Percentiles rank a stretch among this genome's conserved stretches.
Evolutionary conservation across 2,888 invertebrate genomes (phyloP).

Genomic region (Drosophila setosimentum): DNA sequence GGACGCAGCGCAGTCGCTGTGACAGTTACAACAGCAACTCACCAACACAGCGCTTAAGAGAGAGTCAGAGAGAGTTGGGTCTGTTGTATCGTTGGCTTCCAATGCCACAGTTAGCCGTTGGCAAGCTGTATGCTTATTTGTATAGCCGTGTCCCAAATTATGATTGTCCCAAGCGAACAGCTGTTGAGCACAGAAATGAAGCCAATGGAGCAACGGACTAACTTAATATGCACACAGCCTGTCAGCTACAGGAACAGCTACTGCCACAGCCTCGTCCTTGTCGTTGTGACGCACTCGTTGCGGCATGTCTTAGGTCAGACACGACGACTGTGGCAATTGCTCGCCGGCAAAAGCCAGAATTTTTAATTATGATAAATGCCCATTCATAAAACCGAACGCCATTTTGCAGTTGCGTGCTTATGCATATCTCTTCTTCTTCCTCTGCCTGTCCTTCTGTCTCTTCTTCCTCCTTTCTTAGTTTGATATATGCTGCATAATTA

Average conservation of each 20-base stretch:
- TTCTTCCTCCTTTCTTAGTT: background rate
- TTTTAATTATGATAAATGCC: conserved; percentile 81
- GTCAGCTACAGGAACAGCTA: conserved; percentile 14
- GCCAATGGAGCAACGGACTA: conserved; percentile 58
- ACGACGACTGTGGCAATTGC: conserved; percentile 40
- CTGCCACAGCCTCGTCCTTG: conserved; percentile 38
- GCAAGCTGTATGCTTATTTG: conserved; percentile 39
- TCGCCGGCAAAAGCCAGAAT: conserved; percentile 64
- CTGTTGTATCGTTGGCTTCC: conserved; percentile 44
- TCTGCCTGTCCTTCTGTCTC: background rate
- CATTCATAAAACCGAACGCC: conserved; percentile 75
- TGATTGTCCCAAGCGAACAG: conserved; percentile 69
- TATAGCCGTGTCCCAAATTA: conserved; percentile 42
- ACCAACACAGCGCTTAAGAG: conserved; percentile 48
- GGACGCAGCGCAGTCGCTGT: conserved; percentile 45
- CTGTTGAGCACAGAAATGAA: conserved; percentile 59
- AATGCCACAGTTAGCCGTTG: conserved; percentile 66
- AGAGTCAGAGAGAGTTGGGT: background rate
- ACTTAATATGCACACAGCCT: conserved; percentile 41
- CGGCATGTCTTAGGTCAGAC: conserved; percentile 81
- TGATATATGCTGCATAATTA: conserved; percentile 63
- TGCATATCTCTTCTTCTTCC: conserved; percentile 13
- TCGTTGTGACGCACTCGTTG: conserved; percentile 65
- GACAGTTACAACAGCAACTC: conserved; percentile 29
- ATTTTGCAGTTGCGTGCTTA: conserved; percentile 71